Base-by-base conservation (phyloP, 2,888 invertebrate species). In the Pediacus dermestoides region DNA sequence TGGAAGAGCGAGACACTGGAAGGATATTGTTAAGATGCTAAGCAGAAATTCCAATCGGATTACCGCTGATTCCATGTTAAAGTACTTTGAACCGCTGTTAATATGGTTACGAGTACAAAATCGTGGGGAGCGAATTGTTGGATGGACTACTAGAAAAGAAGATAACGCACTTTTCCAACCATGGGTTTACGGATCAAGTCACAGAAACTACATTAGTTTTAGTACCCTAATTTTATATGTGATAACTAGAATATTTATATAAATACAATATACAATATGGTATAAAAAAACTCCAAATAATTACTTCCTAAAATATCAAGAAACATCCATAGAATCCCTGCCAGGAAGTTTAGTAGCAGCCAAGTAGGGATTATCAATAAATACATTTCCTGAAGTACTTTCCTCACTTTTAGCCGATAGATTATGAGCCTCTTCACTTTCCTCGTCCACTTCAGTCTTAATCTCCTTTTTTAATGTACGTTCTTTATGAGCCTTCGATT, bases 31-130 rank as follows among this genome's bases (percentile, higher is more conserved):
- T 44, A 72, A 80, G 35, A 74, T 74, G 43, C 68, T 89, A 65
- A 88, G 87, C 0, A 72, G 78, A 38, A 85, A 85, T 0, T 79
- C 80, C 0, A 83, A 84, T 53, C 73, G 80, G 50, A 76, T 92
- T 60, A 85, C 87, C 22, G 84, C 88, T 0, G 78, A 81, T 47
- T 77, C 91, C 0, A 73, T 93, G 52, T 70, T 88, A 16, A 81
- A 82, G 64, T 93, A 90, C 63, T 93, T 91, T 67, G 74, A 83
- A 45, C 92, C 91, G 0, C 67, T 93, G 9, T 74, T 78, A 43
- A 70, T 81, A 0, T 93, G 88, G 88, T 73, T 93, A 0, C 76
- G 81, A 35, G 77, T 82, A 2, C 82, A 86, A 59, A 88, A 88
- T 56, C 72, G 81, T 16, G 78, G 81, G 47, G 84, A 84, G 54